phyloP scores from a whole-genome alignment of 2,888 invertebrate species.

The Nesidiocoris tenuis region DNA sequence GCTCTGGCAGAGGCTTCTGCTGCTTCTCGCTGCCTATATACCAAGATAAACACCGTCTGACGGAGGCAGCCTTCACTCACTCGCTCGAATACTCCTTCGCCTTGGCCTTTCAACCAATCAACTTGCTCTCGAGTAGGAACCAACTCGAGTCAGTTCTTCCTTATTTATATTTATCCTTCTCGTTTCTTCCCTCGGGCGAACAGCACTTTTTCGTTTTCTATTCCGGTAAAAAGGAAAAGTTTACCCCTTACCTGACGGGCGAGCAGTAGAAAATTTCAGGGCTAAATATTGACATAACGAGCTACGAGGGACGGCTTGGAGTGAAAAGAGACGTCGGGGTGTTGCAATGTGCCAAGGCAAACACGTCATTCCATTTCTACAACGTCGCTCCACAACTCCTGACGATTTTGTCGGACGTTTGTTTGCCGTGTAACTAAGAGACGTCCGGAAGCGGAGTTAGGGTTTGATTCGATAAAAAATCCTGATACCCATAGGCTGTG shows the following conservation, averaged over 20 bases:
- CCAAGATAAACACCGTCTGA: not conserved
- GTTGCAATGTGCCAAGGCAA: slow-evolving; percentile 13
- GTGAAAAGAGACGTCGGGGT: not conserved
- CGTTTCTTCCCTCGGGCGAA: not conserved
- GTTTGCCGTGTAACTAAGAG: not conserved
- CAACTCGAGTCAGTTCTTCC: not conserved
- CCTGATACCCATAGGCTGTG: too few relatives aligned
- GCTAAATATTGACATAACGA: slow-evolving; percentile 15
- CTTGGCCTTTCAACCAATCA: too few relatives aligned
- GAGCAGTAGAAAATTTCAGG: slow-evolving; percentile 16
- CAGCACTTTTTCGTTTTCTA: not conserved
- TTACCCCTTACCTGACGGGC: not conserved
- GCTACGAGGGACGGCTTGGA: slow-evolving; percentile 5
- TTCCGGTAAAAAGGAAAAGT: not conserved
- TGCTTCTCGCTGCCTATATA: not conserved
- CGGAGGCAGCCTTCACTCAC: not conserved
- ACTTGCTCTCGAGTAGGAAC: not conserved
- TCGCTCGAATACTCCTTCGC: not conserved
- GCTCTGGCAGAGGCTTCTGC: not conserved
- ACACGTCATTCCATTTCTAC: not conserved
- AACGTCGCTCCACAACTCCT: not conserved
- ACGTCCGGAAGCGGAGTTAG: not conserved
- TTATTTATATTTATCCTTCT: slow-evolving; percentile 28
- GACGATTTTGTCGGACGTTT: not conserved
- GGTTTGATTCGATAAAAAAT: too few relatives aligned